Conservation (phyloP, 2,888 invertebrate species). For the Imbricaverruca yamaguchii region DNA sequence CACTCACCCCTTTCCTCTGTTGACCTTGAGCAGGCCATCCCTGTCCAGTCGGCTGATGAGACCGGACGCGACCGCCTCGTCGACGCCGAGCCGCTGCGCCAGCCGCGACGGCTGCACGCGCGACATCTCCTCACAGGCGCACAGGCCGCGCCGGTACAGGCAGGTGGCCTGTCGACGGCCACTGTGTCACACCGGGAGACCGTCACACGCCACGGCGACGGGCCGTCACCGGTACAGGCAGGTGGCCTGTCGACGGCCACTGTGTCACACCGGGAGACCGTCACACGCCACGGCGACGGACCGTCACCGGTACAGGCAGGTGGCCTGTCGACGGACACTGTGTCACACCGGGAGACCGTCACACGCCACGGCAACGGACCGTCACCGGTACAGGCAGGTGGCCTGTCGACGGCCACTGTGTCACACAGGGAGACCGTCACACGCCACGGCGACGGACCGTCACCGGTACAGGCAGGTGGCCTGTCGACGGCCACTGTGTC, state of each 20-base stretch:
- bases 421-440: too few species aligned
- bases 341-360: too few species aligned
- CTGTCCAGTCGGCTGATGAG: conserved; percentile 22
- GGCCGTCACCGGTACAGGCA: conserved; percentile 25
- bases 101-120: conserved; percentile 12
- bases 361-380: too few species aligned
- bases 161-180: conserved; percentile 23
- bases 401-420: neutral
- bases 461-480: conserved; percentile 27
- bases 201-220: too few species aligned
- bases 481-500: neutral
- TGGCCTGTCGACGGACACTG: neutral
- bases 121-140: conserved; percentile 15
- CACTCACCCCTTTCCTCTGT: neutral
- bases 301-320: conserved; percentile 26
- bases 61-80: conserved; percentile 23
- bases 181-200: too few species aligned
- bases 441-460: too few species aligned
- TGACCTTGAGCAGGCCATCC: conserved; percentile 42
- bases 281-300: too few species aligned
- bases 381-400: conserved; percentile 26
- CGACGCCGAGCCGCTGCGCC: conserved; percentile 25
- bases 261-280: too few species aligned
- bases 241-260: conserved; percentile 1
- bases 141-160: conserved; percentile 27